A percentile compares a stretch with the other conserved stretches of the same genome.
These are phyloP conservation scores for Sepioteuthis lessoniana DNA, from an alignment of 2,888 invertebrate genomes.

Conservation along the genomic window DNA sequence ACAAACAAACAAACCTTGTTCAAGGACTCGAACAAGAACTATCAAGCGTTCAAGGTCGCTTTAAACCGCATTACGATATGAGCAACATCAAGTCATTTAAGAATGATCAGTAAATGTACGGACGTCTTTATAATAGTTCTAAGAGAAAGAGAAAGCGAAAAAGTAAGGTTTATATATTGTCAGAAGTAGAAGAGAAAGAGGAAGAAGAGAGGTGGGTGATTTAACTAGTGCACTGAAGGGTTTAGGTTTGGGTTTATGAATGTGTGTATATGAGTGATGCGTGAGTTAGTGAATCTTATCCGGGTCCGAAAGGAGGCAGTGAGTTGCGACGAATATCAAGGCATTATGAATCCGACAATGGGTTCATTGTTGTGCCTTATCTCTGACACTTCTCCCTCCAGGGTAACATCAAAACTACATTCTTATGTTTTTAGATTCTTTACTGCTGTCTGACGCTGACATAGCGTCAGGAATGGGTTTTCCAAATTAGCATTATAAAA, in stretches of 20 bases:
- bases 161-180: too few species aligned
- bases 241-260: not conserved
- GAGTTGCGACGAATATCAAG: conserved; percentile 21
- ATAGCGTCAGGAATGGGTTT: conserved; percentile 44
- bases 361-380: not conserved
- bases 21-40: not conserved
- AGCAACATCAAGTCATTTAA: not conserved
- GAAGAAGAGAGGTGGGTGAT: not conserved
- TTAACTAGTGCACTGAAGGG: not conserved
- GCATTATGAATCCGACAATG: conserved; percentile 13
- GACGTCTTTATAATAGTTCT: not conserved
- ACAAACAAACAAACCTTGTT: too few species aligned
- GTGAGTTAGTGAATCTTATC: not conserved
- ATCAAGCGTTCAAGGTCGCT: not conserved
- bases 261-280: not conserved
- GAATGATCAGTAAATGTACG: too few species aligned
- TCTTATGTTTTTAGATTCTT: not conserved
- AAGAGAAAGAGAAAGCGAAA: not conserved
- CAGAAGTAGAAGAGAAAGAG: not conserved
- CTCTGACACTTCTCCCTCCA: conserved; percentile 33
- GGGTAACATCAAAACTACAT: conserved; percentile 33
- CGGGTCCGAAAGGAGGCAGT: conserved; percentile 25
- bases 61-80: not conserved
- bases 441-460: conserved; percentile 40
- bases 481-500: conserved; percentile 44